Evolutionary conservation across 2,797 vertebrate genomes (phyloP).

Genomic region (Urocyon cinereoargenteus): DNA sequence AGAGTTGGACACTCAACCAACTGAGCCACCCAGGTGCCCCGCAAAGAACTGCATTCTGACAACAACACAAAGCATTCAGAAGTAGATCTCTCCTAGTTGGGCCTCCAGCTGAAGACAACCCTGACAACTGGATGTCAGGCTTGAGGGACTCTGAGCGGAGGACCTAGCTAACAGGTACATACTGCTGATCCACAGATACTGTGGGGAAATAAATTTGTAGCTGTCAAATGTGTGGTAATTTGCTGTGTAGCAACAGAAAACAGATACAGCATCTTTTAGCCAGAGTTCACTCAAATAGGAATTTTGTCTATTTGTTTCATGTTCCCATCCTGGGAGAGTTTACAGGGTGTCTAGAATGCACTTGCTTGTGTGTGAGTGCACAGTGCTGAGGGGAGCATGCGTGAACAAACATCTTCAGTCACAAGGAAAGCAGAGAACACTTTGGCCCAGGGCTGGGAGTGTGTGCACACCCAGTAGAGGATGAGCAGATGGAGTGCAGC

Average conservation of each 20-base stretch:
- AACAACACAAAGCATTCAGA: background rate
- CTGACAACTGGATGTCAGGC: background rate
- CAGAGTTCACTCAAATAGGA: background rate
- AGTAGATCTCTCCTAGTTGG: background rate
- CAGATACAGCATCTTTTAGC: background rate
- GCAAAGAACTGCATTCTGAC: background rate
- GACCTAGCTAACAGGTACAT: background rate
- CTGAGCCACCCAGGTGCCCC: background rate
- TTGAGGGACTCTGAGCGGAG: background rate
- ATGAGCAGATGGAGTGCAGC: background rate
- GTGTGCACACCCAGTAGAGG: accelerated
- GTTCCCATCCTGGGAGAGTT: background rate
- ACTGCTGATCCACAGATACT: background rate
- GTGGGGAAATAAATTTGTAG: background rate
- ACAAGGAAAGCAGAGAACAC: background rate
- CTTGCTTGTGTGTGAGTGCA: background rate
- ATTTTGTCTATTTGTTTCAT: background rate
- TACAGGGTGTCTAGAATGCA: background rate
- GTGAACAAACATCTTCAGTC: background rate
- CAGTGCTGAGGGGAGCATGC: background rate
- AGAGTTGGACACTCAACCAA: background rate
- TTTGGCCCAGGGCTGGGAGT: background rate
- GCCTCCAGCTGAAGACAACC: background rate
- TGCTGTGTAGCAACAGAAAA: background rate
- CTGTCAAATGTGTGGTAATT: background rate